Evolutionary conservation across 2,888 invertebrate genomes (phyloP), one percentile per base, ranked within the genome.

Genomic region (Tachina fera): DNA sequence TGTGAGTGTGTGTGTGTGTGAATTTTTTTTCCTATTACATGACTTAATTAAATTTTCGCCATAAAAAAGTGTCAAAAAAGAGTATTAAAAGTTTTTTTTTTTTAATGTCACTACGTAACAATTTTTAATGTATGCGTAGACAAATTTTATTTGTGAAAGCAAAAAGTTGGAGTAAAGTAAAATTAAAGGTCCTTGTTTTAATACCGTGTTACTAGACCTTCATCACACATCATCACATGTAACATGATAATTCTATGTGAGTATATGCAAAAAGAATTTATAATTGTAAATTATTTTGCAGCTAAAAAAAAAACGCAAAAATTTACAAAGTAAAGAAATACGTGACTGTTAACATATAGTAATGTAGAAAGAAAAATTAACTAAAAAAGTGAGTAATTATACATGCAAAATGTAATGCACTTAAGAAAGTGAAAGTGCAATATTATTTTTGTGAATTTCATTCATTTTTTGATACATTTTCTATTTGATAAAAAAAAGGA

Each of bases 261-360:
- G 31, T 31, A 31, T 31, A 31, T 31, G 31, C 0, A 5, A 31
- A 22, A 82, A 82, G 65, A 78, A 75, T 78, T 70, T 47, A 58
- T 82, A 85, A 71, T 60, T 78, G 56, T 75, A 75, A 82, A 65
- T 78, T 79, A 70, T 63, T 78, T 80, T 70, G 58, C 58, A 60
- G 31, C 75, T 63, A 14, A 67, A 78, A 76, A 63, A 85, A 60
- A 31, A 31, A 68, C 78, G 51, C 60, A 75, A 67, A 65, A 71
- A 60, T 75, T 79, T 70, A 65, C 74, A 82, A 82, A 82, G 70
- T 75, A 60, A 41, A 58, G 3, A 14, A 5, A 45, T 85, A 85
- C 82, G 82, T 85, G 82, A 79, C 85, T 85, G 75, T 75, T 82
- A 67, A 14, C 65, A 51, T 5, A n/a, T n/a, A n/a, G n/a, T n/a